A percentile compares a stretch with the other conserved stretches of the same genome.
These are phyloP conservation scores for Microcaecilia unicolor DNA, from an alignment of 2,797 vertebrate species.

Conservation along the genomic window DNA sequence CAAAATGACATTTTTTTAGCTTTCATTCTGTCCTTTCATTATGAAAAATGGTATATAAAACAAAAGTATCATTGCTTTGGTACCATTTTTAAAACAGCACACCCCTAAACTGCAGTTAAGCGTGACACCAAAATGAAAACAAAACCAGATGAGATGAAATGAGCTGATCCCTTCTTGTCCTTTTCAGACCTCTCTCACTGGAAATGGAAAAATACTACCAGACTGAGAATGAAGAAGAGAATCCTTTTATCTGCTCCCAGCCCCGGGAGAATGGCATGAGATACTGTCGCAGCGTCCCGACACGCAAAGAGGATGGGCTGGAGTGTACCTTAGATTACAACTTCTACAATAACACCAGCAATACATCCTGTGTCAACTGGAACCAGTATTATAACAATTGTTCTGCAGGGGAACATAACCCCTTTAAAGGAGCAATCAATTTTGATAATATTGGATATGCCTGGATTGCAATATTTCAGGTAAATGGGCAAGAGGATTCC, in stretches of 20 bases:
- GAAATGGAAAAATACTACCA: conserved; percentile 79
- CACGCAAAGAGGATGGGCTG: conserved; percentile 66
- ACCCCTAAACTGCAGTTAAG: no score
- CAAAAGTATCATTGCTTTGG: no score
- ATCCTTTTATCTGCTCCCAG: conserved; percentile 94
- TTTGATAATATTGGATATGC: conserved; percentile 96
- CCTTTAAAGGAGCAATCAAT: conserved; percentile 96
- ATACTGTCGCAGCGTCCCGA: conserved; percentile 75
- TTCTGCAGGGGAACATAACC: conserved; percentile 77
- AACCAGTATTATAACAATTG: conserved; percentile 96
- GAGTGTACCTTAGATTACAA: conserved; percentile 77
- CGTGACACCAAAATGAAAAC: no score
- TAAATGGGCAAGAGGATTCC: conserved; percentile 17
- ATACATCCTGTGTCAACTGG: conserved; percentile 94
- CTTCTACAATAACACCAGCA: conserved; percentile 87
- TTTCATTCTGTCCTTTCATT: no score
- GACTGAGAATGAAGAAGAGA: conserved; percentile 90
- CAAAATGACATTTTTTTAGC: no score
- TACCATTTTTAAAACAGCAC: no score
- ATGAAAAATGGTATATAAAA: no score
- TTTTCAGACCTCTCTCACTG: conserved; percentile 63
- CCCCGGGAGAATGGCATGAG: conserved; percentile 85
- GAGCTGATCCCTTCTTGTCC: conserved; percentile 5
- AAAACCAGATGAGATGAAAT: no score
- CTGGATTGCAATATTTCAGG: conserved; percentile 98